Conservation (phyloP, 2,888 invertebrate species). For the Pimpla rufipes region DNA sequence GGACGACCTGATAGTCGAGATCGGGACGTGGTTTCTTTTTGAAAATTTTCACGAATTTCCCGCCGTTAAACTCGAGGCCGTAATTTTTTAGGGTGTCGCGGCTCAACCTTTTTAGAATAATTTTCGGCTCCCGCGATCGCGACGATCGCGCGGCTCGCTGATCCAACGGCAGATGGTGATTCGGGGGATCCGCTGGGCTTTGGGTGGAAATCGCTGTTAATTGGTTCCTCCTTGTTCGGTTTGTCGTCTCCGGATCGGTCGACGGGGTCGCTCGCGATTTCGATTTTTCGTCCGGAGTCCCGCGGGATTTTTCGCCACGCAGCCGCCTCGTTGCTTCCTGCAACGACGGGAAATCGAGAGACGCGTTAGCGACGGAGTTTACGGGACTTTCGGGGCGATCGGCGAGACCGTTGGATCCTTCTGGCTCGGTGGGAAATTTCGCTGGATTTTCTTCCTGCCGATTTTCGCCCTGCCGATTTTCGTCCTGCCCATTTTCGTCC, state of each 20-base stretch:
- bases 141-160: neutral
- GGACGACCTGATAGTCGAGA: constrained; percentile 45
- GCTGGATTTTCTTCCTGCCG: neutral
- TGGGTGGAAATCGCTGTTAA: neutral
- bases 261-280: neutral
- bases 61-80: constrained; percentile 41
- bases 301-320: neutral
- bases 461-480: neutral
- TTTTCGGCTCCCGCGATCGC: constrained; percentile 62
- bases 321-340: constrained; percentile 12
- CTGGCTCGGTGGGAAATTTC: too few relatives aligned
- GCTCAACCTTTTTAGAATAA: constrained; percentile 66
- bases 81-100: constrained; percentile 51
- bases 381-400: neutral
- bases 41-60: constrained; percentile 42
- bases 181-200: neutral
- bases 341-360: constrained; percentile 29
- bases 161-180: neutral
- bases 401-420: constrained; percentile 4
- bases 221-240: neutral
- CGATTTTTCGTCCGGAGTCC: neutral
- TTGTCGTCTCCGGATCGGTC: neutral
- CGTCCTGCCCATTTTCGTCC: neutral
- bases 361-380: neutral
- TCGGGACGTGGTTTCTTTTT: constrained; percentile 14